Conservation (phyloP, 2,797 vertebrate genomes). For the Sarcoramphus papa region DNA sequence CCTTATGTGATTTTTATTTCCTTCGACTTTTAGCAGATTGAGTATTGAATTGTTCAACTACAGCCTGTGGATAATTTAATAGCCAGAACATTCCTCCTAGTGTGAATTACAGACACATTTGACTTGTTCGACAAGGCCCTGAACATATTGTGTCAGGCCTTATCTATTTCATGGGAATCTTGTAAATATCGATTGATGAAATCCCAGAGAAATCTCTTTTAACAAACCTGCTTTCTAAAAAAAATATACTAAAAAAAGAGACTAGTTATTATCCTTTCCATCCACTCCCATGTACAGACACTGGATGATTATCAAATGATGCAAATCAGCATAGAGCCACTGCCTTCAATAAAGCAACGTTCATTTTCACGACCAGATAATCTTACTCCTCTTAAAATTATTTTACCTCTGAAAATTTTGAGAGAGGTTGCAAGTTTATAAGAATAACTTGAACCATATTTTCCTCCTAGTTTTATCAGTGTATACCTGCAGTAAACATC, state of each 20-base stretch:
- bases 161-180: constrained; percentile 63
- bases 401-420: background rate
- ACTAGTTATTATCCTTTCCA: background rate
- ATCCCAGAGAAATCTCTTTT: constrained; percentile 45
- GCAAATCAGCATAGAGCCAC: background rate
- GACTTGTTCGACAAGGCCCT: constrained; percentile 50
- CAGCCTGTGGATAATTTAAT: constrained; percentile 67
- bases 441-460: background rate
- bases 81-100: constrained; percentile 27
- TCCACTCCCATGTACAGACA: background rate
- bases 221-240: background rate
- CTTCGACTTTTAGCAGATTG: constrained; percentile 53
- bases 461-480: background rate
- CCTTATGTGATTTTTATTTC: constrained; percentile 62
- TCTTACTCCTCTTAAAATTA: background rate
- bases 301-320: background rate
- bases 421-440: background rate
- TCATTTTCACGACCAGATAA: background rate
- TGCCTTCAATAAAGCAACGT: accelerated
- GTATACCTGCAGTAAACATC: background rate
- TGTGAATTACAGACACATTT: constrained; percentile 66
- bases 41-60: constrained; percentile 61
- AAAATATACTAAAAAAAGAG: background rate
- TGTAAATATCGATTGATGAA: constrained; percentile 67
- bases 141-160: constrained; percentile 32